Evolutionary conservation across 2,888 invertebrate genomes (phyloP), one percentile per base, ranked within the genome.

Genomic region (Torymus tubicola): DNA sequence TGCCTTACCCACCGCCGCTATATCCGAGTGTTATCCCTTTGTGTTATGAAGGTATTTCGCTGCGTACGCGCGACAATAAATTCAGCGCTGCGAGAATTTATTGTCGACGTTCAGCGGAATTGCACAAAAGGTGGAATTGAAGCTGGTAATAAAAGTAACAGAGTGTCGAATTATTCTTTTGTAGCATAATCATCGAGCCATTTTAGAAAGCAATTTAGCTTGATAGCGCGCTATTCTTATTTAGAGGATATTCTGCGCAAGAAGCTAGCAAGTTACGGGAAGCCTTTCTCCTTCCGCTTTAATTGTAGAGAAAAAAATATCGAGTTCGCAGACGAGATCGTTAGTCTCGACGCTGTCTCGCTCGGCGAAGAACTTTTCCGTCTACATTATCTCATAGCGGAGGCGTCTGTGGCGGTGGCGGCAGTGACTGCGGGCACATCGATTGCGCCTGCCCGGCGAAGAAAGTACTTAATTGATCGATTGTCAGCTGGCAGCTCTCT

Each of bases 381-480:
- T 58, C 52, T n/a, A 24, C 53, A 50, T 72, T 78, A 71, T 78
- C 70, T 50, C 67, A 65, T 50, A 42, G 58, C n/a, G 31, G 2
- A 14, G 67, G 12, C 18, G 31, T 13, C n/a, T 8, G 24, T 8
- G 31, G 31, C 11, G 68, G 24, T n/a, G 55, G n/a, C 5, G 57
- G 31, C 57, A 14, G 16, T 52, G 31, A 60, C 58, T 21, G 52
- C 58, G 63, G 60, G 67, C 68, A 57, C 79, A 73, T 72, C 78
- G 78, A 71, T 78, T 24, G 64, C 65, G 64, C 64, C 42, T 42
- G 42, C 42, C 42, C 42, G 42, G 5, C 68, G 60, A 57, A 57
- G 73, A 68, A 55, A 68, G 73, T 67, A 72, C 67, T 73, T 79
- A 79, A 79, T 79, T 79, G 79, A 79, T 79, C 79, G 79, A 79